Conservation (phyloP, 2,888 invertebrate species). For the Papilio gigon region DNA sequence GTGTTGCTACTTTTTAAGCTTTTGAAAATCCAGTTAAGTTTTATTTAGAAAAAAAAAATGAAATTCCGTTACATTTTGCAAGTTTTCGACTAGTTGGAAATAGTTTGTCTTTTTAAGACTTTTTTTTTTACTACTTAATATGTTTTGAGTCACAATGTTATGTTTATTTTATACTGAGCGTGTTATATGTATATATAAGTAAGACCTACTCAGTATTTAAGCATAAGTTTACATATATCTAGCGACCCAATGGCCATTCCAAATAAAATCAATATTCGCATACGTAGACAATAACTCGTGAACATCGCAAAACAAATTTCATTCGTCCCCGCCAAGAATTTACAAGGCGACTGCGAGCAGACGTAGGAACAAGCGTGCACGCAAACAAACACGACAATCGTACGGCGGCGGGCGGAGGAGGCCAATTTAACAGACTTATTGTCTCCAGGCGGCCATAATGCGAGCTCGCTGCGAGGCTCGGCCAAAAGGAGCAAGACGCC, state of each 20-base stretch:
- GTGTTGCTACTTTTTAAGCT: slow-evolving; percentile 26
- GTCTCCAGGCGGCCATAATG: slow-evolving; percentile 78
- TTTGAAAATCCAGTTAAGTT: slow-evolving; percentile 18
- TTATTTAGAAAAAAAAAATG: slow-evolving; percentile 14
- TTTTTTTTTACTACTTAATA: neutral
- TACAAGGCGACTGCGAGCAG: slow-evolving; percentile 60
- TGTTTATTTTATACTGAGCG: neutral
- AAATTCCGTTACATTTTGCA: slow-evolving; percentile 8
- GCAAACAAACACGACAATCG: slow-evolving; percentile 67
- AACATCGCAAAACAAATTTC: slow-evolving; percentile 56
- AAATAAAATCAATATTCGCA: slow-evolving; percentile 10
- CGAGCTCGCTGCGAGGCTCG: slow-evolving; percentile 65
- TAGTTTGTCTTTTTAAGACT: neutral
- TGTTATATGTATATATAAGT: neutral
- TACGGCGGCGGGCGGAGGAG: slow-evolving; percentile 73
- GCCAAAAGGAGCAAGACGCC: slow-evolving; percentile 72
- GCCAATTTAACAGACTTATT: slow-evolving; percentile 83
- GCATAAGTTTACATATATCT: neutral
- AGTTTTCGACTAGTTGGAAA: neutral
- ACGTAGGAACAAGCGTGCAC: slow-evolving; percentile 62
- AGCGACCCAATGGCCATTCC: neutral
- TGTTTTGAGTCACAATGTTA: neutral
- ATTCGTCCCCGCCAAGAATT: slow-evolving; percentile 54
- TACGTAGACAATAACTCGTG: slow-evolving; percentile 28
- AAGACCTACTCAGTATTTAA: neutral